phyloP scores from a whole-genome alignment of 2,113 vertebrate species.

The Pogona vitticeps region DNA sequence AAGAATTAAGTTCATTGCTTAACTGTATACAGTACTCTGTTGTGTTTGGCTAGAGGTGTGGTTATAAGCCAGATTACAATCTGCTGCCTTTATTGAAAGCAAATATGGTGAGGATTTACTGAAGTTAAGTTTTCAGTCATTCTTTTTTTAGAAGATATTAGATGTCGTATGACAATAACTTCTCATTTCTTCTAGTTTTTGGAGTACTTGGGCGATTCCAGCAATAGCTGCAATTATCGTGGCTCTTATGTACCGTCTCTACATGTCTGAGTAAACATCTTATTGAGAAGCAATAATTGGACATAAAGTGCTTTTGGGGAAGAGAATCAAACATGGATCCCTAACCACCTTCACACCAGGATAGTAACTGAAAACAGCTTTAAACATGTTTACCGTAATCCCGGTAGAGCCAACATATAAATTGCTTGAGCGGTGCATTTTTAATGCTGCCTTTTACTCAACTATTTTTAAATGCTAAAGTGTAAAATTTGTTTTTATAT shows the following conservation, averaged over 20 bases:
- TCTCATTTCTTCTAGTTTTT: conserved; percentile 78
- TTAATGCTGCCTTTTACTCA: conserved; percentile 64
- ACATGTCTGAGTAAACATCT: conserved; percentile 72
- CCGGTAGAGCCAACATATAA: conserved; percentile 35
- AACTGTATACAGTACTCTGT: neutral
- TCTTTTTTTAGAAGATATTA: neutral
- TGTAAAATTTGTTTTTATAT: conserved; percentile 53
- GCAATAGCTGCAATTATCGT: conserved; percentile 77
- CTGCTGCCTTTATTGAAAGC: neutral
- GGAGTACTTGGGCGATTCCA: conserved; percentile 87
- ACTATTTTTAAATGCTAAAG: conserved; percentile 48
- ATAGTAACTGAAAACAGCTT: conserved; percentile 43
- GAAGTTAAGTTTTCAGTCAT: neutral
- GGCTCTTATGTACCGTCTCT: conserved; percentile 87
- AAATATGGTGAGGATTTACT: neutral
- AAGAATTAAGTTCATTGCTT: neutral
- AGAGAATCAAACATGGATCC: conserved; percentile 43
- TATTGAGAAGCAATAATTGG: conserved; percentile 39
- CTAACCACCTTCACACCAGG: conserved; percentile 18
- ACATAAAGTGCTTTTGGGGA: conserved; percentile 37
- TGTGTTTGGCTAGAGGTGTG: neutral
- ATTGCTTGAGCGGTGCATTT: conserved; percentile 57
- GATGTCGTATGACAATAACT: conserved; percentile 33
- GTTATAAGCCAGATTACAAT: neutral
- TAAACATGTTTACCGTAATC: conserved; percentile 20